Evolutionary conservation across 1,140 invertebrate species (phyloP), one percentile per base, ranked within the genome.

Genomic region (Paracyclopina nana): DNA sequence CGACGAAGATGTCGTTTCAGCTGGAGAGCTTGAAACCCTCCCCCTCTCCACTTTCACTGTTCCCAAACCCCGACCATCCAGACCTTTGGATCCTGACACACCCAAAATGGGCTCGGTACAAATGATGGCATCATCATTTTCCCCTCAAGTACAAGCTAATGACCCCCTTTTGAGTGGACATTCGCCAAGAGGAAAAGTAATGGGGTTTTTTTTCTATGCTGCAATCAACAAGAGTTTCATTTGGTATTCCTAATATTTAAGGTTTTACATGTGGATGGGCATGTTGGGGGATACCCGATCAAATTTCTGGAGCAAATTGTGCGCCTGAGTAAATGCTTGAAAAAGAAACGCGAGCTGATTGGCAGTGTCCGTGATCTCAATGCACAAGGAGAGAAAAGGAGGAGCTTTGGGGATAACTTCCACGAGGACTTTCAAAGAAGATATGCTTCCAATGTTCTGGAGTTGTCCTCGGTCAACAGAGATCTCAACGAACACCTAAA

Each of bases 401-500:
- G 76, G 61, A 82, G 81, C 4, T 81, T 81, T 63, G 76, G 78
- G 20, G 72, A 80, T 59, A 68, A 71, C 44, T 70, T 87, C 26
- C 71, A 78, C 9, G 72, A 80, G 43, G 85, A 91, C 58, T 94
- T 92, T 64, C 82, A 91, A 63, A 75, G 77, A 57, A 74, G 74
- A 60, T 97, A 97, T 67, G 88, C 90, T 8, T 73, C 74, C 24
- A 74, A 82, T 57, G 76, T 96, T 1, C 75, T 95, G 43, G 84
- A 91, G 55, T 72, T 97, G 50, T 90, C 95, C 59, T 79, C 78
- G 57, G 76, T 96, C 63, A 95, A 97, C 65, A 72, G 73, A 53
- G 82, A 88, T 63, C 71, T 96, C 20, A 78, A 83, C 63, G 75
- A 80, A 29, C 80, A 82, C 62, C 71, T 94, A 20, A 79, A 80